Percentiles rank a stretch among this genome's conserved stretches.
phyloP scores from a whole-genome alignment of 1,140 invertebrate species.

The Akabosia matsudoensis region DNA sequence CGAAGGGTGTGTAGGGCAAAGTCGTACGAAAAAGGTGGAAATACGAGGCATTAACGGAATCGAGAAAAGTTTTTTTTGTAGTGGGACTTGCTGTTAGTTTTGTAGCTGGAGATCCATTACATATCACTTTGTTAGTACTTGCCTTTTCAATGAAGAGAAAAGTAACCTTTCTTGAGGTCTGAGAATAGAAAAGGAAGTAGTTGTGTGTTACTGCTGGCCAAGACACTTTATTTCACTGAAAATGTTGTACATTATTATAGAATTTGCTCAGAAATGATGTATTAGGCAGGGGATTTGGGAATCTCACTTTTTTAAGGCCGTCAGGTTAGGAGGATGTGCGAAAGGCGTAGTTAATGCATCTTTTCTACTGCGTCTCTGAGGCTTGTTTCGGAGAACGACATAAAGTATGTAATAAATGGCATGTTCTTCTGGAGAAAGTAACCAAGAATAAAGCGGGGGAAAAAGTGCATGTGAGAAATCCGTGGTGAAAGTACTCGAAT shows the following conservation, averaged over 20 bases:
- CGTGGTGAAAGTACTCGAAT: not conserved
- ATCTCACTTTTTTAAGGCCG: not conserved
- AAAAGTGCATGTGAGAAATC: no score
- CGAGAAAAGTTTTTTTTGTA: not conserved
- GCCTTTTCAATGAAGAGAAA: not conserved
- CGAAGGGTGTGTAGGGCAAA: no score
- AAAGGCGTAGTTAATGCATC: not conserved
- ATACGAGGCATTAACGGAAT: not conserved
- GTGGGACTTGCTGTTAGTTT: not conserved
- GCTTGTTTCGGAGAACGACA: not conserved
- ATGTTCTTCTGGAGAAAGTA: no score
- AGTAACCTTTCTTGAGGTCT: not conserved
- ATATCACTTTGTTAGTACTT: not conserved
- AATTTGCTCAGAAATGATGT: not conserved
- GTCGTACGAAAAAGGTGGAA: no score
- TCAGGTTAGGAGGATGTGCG: not conserved
- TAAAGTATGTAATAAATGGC: constrained; percentile 7
- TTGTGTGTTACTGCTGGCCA: not conserved
- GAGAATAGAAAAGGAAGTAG: not conserved
- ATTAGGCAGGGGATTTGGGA: not conserved
- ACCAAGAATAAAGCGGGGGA: not conserved
- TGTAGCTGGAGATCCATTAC: not conserved
- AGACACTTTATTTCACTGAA: not conserved
- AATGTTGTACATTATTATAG: not conserved
- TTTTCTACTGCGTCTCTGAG: not conserved